These are phyloP conservation scores for Aspidoscelis tigris DNA, from an alignment of 2,113 vertebrate species.

Conservation along the genomic window DNA sequence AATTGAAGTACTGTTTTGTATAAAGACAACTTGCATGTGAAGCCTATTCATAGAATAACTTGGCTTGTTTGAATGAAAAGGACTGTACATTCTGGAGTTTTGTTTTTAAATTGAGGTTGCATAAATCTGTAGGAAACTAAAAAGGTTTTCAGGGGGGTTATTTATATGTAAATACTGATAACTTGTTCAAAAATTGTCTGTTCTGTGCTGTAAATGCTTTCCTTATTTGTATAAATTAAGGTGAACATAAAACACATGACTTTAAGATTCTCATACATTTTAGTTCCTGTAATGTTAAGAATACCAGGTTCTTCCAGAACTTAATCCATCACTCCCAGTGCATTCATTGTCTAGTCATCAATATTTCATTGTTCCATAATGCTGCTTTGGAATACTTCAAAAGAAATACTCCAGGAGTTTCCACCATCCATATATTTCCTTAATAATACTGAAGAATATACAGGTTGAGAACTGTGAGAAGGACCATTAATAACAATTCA, in stretches of 20 bases:
- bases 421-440: background rate
- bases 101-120: slow-evolving; percentile 31
- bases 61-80: slow-evolving; percentile 21
- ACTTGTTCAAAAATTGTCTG: background rate
- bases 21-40: slow-evolving; percentile 41
- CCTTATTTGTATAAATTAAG: slow-evolving; percentile 6
- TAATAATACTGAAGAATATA: background rate
- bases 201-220: background rate
- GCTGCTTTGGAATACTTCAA: background rate
- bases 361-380: slow-evolving; percentile 24
- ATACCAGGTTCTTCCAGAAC: slow-evolving; percentile 32
- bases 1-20: slow-evolving; percentile 38
- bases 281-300: background rate
- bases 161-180: background rate
- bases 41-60: slow-evolving; percentile 33
- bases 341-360: slow-evolving; percentile 1
- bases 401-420: slow-evolving; percentile 40
- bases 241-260: background rate
- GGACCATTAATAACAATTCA: background rate
- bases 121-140: slow-evolving; percentile 20
- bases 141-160: background rate
- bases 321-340: background rate
- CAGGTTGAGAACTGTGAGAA: background rate
- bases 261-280: background rate
- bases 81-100: slow-evolving; percentile 4